phyloP scores from a whole-genome alignment of 53 echinoderm and acorn worm genomes.

The Paelopatides confundens region DNA sequence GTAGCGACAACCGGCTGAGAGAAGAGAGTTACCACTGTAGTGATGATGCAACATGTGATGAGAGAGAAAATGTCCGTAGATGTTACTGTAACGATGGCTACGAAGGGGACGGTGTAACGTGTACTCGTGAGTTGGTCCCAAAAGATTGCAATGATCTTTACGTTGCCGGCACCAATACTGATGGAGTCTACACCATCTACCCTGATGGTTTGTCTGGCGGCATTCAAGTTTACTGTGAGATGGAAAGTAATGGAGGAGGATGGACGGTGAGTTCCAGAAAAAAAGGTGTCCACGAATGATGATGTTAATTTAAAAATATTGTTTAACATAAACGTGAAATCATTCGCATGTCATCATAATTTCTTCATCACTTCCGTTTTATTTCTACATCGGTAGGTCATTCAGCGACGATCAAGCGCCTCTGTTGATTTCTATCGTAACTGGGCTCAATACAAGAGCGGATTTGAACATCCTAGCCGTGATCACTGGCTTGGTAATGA shows the following conservation, averaged over 20 bases:
- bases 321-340: no score
- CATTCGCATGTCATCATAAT: no score
- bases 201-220: neutral
- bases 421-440: neutral
- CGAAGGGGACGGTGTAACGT: conserved; percentile 73
- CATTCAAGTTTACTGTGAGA: neutral
- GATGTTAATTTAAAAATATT: neutral
- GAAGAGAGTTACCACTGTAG: conserved; percentile 37
- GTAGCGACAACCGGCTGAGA: neutral
- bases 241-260: neutral
- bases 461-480: neutral
- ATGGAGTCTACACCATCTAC: neutral
- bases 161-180: neutral
- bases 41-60: conserved; percentile 58
- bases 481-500: neutral
- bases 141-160: neutral
- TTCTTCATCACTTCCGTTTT: no score
- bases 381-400: neutral
- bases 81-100: conserved; percentile 75
- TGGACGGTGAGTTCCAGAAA: neutral
- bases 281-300: no score
- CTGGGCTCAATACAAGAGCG: neutral
- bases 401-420: neutral
- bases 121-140: conserved; percentile 48
- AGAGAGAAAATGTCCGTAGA: conserved; percentile 31